These are phyloP conservation scores for Oncopodura yosiiana DNA, from an alignment of 1,140 invertebrate species.

Conservation along the genomic window DNA sequence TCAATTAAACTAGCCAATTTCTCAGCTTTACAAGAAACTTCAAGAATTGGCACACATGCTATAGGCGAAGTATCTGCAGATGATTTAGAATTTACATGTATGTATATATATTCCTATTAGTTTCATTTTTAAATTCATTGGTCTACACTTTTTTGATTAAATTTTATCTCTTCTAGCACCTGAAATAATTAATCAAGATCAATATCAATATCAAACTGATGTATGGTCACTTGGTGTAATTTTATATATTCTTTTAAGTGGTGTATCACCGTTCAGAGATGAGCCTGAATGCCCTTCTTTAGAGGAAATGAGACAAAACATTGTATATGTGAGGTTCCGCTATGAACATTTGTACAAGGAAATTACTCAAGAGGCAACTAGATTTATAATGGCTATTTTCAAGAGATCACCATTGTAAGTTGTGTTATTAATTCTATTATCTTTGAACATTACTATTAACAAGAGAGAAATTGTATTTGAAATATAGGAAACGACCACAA, in stretches of 20 bases:
- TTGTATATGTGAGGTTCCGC: constrained; percentile 82
- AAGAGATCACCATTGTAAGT: constrained; percentile 80
- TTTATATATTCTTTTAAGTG: constrained; percentile 86
- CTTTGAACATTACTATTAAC: constrained; percentile 1
- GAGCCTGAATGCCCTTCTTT: too few relatives aligned
- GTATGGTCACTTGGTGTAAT: constrained; percentile 92
- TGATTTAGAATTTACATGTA: constrained; percentile 3
- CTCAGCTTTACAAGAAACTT: constrained; percentile 68
- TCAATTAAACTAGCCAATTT: constrained; percentile 89
- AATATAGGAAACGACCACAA: constrained; percentile 73
- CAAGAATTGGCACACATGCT: constrained; percentile 63
- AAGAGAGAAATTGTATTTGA: constrained; percentile 18
- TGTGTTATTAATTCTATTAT: constrained; percentile 19
- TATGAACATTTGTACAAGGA: constrained; percentile 91
- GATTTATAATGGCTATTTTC: constrained; percentile 90
- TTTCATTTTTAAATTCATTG: constrained; percentile 6
- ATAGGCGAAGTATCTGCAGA: constrained; percentile 56
- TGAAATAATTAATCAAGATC: constrained; percentile 78
- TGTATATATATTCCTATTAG: not conserved
- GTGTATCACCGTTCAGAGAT: constrained; percentile 82
- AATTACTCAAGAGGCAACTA: constrained; percentile 82
- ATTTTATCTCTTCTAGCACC: constrained; percentile 57
- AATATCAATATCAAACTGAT: constrained; percentile 78
- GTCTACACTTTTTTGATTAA: constrained; percentile 4
- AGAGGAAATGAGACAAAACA: constrained; percentile 82